Evolutionary conservation across 37 sponge, comb jelly and placozoan genomes (phyloP).

Genomic region (Theonella swinhoei): DNA sequence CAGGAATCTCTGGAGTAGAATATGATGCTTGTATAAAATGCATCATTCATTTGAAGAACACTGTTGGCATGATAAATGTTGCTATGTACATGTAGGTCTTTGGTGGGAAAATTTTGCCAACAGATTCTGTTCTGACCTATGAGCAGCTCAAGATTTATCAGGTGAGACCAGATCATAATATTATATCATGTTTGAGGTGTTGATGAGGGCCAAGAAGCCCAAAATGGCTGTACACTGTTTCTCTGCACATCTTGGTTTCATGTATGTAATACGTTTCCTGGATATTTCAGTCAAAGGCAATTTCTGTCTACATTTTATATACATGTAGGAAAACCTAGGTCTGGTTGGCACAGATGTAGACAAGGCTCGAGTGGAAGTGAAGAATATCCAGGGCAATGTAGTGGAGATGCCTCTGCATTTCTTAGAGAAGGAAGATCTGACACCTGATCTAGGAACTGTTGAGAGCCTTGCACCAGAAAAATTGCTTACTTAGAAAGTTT

Average conservation of each 20-base stretch:
- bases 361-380: constrained; percentile 22
- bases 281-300: not conserved
- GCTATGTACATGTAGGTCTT: constrained; percentile 23
- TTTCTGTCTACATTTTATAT: not conserved
- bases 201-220: too few species aligned
- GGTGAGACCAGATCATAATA: too few species aligned
- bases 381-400: constrained; percentile 33
- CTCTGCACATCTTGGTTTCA: too few species aligned
- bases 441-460: constrained; percentile 16
- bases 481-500: too few species aligned
- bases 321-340: constrained; percentile 13
- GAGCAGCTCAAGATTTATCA: constrained; percentile 2
- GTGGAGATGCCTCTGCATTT: constrained; percentile 59
- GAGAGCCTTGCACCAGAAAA: constrained; percentile 21
- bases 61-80: too few species aligned
- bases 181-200: too few species aligned
- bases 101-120: constrained; percentile 55
- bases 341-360: constrained; percentile 15
- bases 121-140: constrained; percentile 44
- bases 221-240: too few species aligned
- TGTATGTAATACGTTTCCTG: too few species aligned
- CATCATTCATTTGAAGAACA: too few species aligned
- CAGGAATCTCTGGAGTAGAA: too few species aligned
- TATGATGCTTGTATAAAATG: too few species aligned
- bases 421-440: constrained; percentile 38